These are phyloP conservation scores for Lycodopsis pacificus DNA, from an alignment of 2,797 vertebrate genomes.

Conservation along the genomic window DNA sequence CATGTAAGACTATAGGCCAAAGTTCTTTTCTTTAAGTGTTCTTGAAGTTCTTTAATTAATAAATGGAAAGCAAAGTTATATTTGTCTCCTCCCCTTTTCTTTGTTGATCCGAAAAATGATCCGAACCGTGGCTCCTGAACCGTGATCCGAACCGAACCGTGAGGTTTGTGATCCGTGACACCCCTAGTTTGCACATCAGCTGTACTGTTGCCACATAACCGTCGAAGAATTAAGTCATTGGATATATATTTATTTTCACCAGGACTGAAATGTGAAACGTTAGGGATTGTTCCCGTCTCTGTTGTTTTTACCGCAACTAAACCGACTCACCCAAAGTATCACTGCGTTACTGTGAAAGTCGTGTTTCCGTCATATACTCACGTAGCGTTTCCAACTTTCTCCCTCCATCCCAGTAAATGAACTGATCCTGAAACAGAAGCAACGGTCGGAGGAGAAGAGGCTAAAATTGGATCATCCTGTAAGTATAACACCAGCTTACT, in stretches of 20 bases:
- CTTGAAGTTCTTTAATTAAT: too few species aligned
- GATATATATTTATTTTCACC: neutral
- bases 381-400: neutral
- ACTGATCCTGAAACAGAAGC: slow-evolving; percentile 99
- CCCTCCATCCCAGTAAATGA: slow-evolving; percentile 90
- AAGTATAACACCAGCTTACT: slow-evolving; percentile 75
- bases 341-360: neutral
- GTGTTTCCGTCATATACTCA: slow-evolving; percentile 3
- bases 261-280: neutral
- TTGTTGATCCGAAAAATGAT: too few species aligned
- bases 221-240: neutral
- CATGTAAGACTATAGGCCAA: too few species aligned
- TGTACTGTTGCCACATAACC: neutral
- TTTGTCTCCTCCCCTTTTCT: too few species aligned
- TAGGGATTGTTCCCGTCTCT: neutral
- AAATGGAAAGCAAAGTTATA: too few species aligned
- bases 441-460: slow-evolving; percentile 96
- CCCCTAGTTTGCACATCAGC: neutral
- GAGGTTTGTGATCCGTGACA: too few species aligned
- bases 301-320: neutral
- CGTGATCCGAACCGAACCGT: too few species aligned
- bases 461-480: slow-evolving; percentile 98
- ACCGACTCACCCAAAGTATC: neutral
- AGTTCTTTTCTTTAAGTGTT: too few species aligned
- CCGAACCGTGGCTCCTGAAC: too few species aligned